These are phyloP conservation scores for Drosophila asahinai DNA, from an alignment of 1,140 invertebrate species.

Conservation along the genomic window DNA sequence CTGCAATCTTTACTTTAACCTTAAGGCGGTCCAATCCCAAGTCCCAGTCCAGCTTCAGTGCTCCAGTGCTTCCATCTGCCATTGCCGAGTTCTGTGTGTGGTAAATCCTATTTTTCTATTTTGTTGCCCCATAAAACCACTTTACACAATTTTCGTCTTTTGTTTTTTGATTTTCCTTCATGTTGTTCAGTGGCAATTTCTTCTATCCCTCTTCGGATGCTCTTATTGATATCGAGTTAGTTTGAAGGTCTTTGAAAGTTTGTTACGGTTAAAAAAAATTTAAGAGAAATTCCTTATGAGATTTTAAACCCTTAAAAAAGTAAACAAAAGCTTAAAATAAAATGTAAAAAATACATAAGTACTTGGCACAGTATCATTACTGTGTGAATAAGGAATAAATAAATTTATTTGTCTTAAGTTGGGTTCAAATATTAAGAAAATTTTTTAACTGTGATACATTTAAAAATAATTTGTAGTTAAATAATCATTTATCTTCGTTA, in stretches of 20 bases:
- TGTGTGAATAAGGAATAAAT: no score
- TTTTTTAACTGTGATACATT: background rate
- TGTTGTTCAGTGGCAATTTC: conserved; percentile 53
- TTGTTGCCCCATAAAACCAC: conserved; percentile 83
- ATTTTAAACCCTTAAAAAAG: no score
- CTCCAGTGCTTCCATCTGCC: conserved; percentile 18
- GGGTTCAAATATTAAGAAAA: background rate
- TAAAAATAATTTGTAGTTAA: no score
- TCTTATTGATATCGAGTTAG: background rate
- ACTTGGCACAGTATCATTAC: no score
- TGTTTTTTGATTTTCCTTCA: conserved; percentile 79
- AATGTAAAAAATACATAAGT: no score
- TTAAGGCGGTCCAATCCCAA: conserved; percentile 66
- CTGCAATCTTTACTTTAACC: conserved; percentile 84
- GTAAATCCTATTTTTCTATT: conserved; percentile 83
- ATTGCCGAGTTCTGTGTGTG: conserved; percentile 53
- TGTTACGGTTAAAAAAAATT: fast-evolving
- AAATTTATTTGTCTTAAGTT: no score
- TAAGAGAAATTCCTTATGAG: background rate
- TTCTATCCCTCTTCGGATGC: conserved; percentile 11
- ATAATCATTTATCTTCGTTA: background rate
- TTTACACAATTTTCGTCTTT: conserved; percentile 84
- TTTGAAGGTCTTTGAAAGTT: background rate
- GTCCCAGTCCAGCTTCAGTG: conserved; percentile 23
- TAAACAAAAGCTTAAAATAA: no score